Conservation (phyloP, 2,113 vertebrate species). For the Myotis brandtii region DNA sequence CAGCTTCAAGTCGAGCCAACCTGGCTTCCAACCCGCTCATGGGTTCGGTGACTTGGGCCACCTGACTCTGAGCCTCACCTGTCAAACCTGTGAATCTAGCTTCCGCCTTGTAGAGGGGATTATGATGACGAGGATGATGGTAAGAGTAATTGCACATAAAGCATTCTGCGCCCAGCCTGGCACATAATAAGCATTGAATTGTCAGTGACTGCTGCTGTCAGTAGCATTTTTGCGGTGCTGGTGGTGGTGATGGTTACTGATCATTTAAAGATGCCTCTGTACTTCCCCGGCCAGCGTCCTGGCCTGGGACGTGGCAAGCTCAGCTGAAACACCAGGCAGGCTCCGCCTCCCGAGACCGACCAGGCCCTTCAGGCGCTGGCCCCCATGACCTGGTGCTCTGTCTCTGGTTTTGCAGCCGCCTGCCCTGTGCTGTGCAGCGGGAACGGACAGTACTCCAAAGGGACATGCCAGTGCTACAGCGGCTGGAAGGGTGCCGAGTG, state of each 20-base stretch:
- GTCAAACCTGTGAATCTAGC: background rate
- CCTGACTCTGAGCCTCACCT: background rate
- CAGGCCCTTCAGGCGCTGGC: background rate
- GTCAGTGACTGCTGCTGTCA: background rate
- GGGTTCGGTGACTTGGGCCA: background rate
- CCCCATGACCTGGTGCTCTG: slow-evolving; percentile 73
- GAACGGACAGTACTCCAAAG: slow-evolving; percentile 98
- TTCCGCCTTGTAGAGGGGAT: background rate
- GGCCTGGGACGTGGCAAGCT: background rate
- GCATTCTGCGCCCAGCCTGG: background rate
- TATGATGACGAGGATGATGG: background rate
- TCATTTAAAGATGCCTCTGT: background rate
- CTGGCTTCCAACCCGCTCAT: background rate
- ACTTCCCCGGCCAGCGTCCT: background rate
- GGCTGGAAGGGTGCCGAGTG: slow-evolving; percentile 99
- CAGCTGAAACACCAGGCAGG: background rate
- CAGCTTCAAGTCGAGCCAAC: background rate
- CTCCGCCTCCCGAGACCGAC: background rate
- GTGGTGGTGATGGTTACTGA: background rate
- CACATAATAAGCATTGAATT: background rate
- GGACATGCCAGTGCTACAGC: slow-evolving; percentile 97
- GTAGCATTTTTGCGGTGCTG: background rate
- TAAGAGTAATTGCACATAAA: background rate
- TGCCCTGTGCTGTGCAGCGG: slow-evolving; percentile 98
- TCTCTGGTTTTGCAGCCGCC: slow-evolving; percentile 88